Base-by-base conservation (phyloP, 2,888 invertebrate species). In the Chymomyza caudatula region DNA sequence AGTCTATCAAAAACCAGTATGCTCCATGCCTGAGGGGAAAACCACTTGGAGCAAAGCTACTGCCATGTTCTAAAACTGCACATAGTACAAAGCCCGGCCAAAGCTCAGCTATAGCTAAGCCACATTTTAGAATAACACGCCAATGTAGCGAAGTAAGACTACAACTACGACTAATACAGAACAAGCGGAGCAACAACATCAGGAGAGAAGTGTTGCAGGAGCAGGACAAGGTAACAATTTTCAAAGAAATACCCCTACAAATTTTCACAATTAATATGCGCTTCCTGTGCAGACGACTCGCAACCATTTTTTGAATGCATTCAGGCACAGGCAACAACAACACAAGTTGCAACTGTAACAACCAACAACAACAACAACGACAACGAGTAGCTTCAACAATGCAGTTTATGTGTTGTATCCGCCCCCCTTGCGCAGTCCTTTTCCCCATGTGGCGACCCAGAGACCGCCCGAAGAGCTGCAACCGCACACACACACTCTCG, bases 241-340 rank as follows among this genome's bases (percentile, higher is more conserved):
- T 85, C 79, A 71, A 74, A 79, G 85, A 83, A 85, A 83, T 78
- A 85, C 63, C 72, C 75, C 68, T 78, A 85, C 83, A 85, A 83
- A 83, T 85, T 85, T 83, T 83, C 85, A 83, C 82, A 83, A 83
- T 83, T 83, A 83, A 83, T 83, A 85, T 83, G 83, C 78, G 78
- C 82, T 83, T 83, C 82, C 85, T 77, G 80, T 80, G 80, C 83
- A 83, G 82, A 83, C 82, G 85, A 85, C 83, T 82, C 85, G 80
- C 78, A 72, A 63, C 71, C 61, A 77, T 72, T 77, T 79, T 68
- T 59, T 54, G 67, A 73, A 77, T 84, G 84, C 85, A 81, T 61
- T 65, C 68, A 74, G 52, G 64, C 71, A 67, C 71, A 68, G 51
- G 5, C 17, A 20, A 20, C 51, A 20, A 20, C 2, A 17, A 20